Percentiles rank a stretch among this genome's conserved stretches.
Conservation (phyloP, 1,140 invertebrate species). For the Trinorchestia longiramus region DNA sequence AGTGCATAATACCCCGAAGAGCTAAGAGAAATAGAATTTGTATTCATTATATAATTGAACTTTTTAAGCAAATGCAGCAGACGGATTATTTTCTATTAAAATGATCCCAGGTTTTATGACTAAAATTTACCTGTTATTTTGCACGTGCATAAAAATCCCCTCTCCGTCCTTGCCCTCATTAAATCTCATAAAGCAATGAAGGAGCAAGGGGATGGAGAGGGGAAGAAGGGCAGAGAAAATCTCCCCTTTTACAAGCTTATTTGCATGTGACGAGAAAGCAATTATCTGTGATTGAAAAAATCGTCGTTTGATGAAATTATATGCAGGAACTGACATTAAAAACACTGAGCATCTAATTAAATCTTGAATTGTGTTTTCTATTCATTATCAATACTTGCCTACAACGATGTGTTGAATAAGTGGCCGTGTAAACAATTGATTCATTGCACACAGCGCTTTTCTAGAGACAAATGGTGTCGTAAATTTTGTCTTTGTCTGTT, state of each 20-base stretch:
- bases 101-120: not conserved
- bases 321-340: not conserved
- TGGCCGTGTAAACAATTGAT: not conserved
- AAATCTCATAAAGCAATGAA: not conserved
- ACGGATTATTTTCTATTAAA: not conserved
- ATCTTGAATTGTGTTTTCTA: not conserved
- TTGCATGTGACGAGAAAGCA: conserved; percentile 6
- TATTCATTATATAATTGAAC: not conserved
- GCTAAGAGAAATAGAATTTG: not conserved
- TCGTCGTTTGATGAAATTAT: not conserved
- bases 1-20: not conserved
- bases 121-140: not conserved
- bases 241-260: not conserved
- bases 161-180: not conserved
- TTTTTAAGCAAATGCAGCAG: not conserved
- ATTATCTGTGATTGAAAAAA: not conserved
- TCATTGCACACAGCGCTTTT: too few relatives aligned
- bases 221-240: too few relatives aligned
- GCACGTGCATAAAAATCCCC: not conserved
- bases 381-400: not conserved
- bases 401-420: not conserved
- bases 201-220: not conserved
- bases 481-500: too few relatives aligned
- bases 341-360: not conserved
- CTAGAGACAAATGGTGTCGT: too few relatives aligned